Percentiles rank a stretch among this genome's conserved stretches.
Conservation (phyloP, 2,113 vertebrate species). For the Hippolais icterina region DNA sequence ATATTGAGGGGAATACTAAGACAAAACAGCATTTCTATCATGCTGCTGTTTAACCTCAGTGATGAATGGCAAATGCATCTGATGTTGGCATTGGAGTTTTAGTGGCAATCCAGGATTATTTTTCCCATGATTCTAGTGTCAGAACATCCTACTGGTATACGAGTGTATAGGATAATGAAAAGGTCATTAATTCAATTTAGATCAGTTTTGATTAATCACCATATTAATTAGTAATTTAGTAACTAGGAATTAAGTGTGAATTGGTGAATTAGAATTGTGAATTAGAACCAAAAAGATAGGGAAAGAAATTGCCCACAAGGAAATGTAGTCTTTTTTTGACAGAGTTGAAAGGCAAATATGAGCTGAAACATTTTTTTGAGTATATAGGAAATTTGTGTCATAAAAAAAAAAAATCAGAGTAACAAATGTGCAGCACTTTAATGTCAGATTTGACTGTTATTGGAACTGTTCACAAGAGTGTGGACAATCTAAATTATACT, state of each 20-base stretch:
- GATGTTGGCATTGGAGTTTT: not conserved
- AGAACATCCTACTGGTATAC: not conserved
- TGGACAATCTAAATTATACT: constrained; percentile 61
- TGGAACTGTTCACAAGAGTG: constrained; percentile 65
- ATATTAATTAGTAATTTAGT: constrained; percentile 17
- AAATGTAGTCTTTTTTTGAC: not conserved
- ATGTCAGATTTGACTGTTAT: constrained; percentile 62
- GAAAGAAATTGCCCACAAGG: not conserved
- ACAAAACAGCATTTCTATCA: not conserved
- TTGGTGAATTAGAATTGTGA: too few relatives aligned
- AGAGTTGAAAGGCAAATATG: constrained; percentile 7
- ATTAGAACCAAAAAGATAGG: not conserved
- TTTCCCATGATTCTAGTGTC: not conserved
- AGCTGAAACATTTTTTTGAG: not conserved
- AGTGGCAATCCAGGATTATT: not conserved
- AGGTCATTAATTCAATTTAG: not conserved
- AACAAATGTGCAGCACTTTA: constrained; percentile 73
- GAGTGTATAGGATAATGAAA: not conserved
- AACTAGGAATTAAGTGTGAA: not conserved
- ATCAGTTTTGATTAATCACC: not conserved
- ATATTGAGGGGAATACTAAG: not conserved
- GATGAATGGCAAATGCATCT: not conserved
- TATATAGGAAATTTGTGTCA: constrained; percentile 4
- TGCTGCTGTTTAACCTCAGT: not conserved
- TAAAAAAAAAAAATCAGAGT: constrained; percentile 31